These are phyloP conservation scores for Poeciliopsis turneri DNA, from an alignment of 2,797 vertebrate genomes.

Conservation along the genomic window DNA sequence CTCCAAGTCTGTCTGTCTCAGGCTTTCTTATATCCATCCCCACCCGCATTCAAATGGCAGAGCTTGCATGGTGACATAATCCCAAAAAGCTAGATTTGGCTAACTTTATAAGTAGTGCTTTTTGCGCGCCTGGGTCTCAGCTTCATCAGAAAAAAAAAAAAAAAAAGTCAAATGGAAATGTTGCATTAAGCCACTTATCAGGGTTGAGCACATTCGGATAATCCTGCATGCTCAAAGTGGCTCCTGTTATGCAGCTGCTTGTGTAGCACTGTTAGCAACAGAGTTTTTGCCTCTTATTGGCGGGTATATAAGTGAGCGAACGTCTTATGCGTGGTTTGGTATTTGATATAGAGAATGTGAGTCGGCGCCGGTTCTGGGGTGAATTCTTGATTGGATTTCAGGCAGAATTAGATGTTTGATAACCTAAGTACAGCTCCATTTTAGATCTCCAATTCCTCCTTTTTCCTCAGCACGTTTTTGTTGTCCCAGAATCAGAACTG, in stretches of 20 bases:
- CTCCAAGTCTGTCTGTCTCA: constrained; percentile 33
- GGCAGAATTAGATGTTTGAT: constrained; percentile 32
- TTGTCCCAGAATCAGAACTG: constrained; percentile 21
- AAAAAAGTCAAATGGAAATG: constrained; percentile 78
- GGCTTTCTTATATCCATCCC: constrained; percentile 39
- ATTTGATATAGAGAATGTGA: constrained; percentile 44
- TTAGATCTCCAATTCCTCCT: not conserved
- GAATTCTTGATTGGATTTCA: constrained; percentile 43
- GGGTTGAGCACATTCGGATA: constrained; percentile 84
- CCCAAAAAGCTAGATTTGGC: constrained; percentile 81
- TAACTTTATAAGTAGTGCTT: constrained; percentile 84
- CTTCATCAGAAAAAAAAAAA: constrained; percentile 73
- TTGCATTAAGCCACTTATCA: constrained; percentile 86
- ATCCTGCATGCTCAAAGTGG: constrained; percentile 81
- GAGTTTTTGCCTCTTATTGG: constrained; percentile 45
- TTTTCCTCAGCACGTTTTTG: constrained; percentile 1
- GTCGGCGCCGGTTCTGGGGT: constrained; percentile 25
- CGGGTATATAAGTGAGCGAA: constrained; percentile 22
- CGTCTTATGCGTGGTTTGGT: constrained; percentile 20
- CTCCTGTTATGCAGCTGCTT: constrained; percentile 77
- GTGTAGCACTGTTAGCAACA: constrained; percentile 62
- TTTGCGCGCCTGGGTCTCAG: constrained; percentile 79
- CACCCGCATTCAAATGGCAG: constrained; percentile 69
- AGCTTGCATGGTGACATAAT: constrained; percentile 78
- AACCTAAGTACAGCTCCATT: constrained; percentile 46